Evolutionary conservation across 2,888 invertebrate species (phyloP), one percentile per base, ranked within the genome.

Genomic region (Brachynemurus nebulosus): DNA sequence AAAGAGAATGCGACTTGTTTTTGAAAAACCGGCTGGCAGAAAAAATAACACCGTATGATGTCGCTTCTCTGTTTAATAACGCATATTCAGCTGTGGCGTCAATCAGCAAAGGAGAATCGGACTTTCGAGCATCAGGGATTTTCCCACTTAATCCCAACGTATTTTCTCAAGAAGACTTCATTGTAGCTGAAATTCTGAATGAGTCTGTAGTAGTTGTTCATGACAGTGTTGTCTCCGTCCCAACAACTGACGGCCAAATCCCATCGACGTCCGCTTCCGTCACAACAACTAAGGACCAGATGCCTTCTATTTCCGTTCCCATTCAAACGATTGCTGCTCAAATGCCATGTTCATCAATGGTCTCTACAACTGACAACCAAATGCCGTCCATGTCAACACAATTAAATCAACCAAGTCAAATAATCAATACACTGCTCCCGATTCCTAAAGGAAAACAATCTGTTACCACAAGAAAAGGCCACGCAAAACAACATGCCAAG

Each of bases 71-170:
- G 44, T 42, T 54, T 17, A 55, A 47, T n/a, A 54, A 49, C 48
- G 49, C 45, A 41, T 51, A 45, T 44, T 36, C 36, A 21, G 42
- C 42, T 44, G 51, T 52, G 45, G 55, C 56, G 1, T 52, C 53
- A 45, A 55, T 59, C 36, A 52, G 47, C 23, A 58, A 60, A 53
- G 56, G 49, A 42, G 56, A 54, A 51, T 49, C 57, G 14, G 57
- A 57, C n/a, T 57, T 60, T 51, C 51, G 51, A 50, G 40, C 55
- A 45, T 53, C 56, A 42, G 58, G 57, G 37, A 59, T 58, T 45
- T 51, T 48, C 44, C 57, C 57, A 46, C 18, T 56, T 30, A 55
- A 59, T 48, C 55, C 54, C 35, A 44, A 44, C 40, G 45, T 53
- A 34, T 56, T 56, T 49, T 35, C 53, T 4, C 53, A 56, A 40